These are phyloP conservation scores for Mylabris sibirica DNA, from an alignment of 2,888 invertebrate species.

Conservation along the genomic window DNA sequence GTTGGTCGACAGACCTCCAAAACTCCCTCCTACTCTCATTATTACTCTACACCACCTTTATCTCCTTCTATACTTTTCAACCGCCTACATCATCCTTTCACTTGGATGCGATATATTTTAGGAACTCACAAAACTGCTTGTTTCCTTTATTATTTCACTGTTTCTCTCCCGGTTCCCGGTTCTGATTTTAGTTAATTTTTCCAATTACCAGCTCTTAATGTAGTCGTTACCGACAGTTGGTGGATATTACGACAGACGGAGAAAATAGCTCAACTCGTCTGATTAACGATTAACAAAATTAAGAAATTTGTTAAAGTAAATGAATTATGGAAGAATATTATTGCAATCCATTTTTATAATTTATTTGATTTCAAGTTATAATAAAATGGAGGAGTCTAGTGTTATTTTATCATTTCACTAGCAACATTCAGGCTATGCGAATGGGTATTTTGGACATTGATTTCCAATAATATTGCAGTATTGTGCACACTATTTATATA, in stretches of 20 bases:
- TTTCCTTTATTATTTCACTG: slow-evolving; percentile 43
- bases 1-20: background rate
- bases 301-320: slow-evolving; percentile 39
- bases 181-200: slow-evolving; percentile 50
- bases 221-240: slow-evolving; percentile 54
- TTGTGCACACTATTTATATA: slow-evolving; percentile 42
- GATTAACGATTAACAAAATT: slow-evolving; percentile 46
- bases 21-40: background rate
- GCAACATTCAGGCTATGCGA: slow-evolving; percentile 42
- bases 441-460: slow-evolving; percentile 51
- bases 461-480: slow-evolving; percentile 46
- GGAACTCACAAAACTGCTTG: slow-evolving; percentile 41
- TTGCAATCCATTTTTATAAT: background rate
- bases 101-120: slow-evolving; percentile 40
- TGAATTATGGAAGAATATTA: slow-evolving; percentile 3
- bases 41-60: background rate
- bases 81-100: slow-evolving; percentile 4
- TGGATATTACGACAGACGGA: slow-evolving; percentile 46
- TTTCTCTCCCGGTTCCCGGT: slow-evolving; percentile 29
- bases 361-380: background rate
- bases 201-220: slow-evolving; percentile 52
- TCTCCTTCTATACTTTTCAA: background rate
- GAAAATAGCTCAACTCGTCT: slow-evolving; percentile 21
- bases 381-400: background rate
- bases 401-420: slow-evolving; percentile 43